Percentiles rank a stretch among this genome's conserved stretches.
Conservation (phyloP, 1,140 invertebrate genomes). For the Coelopa frigida region DNA sequence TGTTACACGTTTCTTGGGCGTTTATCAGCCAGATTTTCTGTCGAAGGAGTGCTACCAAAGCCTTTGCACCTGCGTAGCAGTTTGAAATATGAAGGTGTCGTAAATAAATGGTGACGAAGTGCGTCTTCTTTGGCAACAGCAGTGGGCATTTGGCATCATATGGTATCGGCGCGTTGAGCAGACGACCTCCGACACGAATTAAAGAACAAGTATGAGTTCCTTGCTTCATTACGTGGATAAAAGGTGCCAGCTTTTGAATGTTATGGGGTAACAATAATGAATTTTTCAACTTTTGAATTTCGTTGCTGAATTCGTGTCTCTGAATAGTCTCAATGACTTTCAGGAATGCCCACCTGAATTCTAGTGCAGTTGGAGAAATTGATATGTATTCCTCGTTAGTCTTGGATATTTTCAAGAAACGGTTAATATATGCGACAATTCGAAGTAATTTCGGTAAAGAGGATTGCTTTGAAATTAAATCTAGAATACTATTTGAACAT, state of each 20-base stretch:
- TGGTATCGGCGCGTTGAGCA: background rate
- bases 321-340: background rate
- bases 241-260: constrained; percentile 3
- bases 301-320: too few relatives aligned
- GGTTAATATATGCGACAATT: constrained; percentile 2
- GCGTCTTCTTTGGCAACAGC: constrained; percentile 3
- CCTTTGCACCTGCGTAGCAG: constrained; percentile 7
- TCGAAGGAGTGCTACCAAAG: background rate
- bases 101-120: constrained; percentile 1
- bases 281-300: background rate
- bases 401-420: too few relatives aligned
- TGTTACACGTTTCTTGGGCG: constrained; percentile 4
- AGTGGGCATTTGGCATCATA: constrained; percentile 4
- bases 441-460: background rate
- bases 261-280: background rate
- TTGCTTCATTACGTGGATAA: background rate
- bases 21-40: constrained; percentile 8
- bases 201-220: background rate
- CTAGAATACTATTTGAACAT: too few relatives aligned
- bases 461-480: background rate
- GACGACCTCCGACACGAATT: constrained; percentile 1
- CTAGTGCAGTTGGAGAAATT: too few relatives aligned
- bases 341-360: background rate
- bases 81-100: constrained; percentile 1
- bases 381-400: background rate